Base-by-base conservation (phyloP, 2,888 invertebrate species). In the Tachystola acroxantha region DNA sequence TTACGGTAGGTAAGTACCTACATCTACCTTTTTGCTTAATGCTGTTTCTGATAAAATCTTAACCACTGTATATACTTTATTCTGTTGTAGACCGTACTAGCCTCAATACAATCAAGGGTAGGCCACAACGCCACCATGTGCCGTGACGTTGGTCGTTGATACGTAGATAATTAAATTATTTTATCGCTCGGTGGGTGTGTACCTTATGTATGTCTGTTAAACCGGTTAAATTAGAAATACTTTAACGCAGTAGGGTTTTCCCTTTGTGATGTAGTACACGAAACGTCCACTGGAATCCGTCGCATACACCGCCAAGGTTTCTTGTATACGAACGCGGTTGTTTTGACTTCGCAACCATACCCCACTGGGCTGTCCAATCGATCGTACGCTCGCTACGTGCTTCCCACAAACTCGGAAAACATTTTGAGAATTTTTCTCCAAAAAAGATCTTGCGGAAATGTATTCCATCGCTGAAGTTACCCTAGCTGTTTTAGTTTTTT, bases 401-500 rank as follows among this genome's bases (percentile, higher is more conserved):
- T 36, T 39, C 41, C 44, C 57, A 51, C 45, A 42, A 43, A 45
- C n/a, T 40, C 51, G 46, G 39, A 53, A 46, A 39, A 32, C 46
- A 50, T 50, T 64, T 58, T 58, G 45, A 45, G 40, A 31, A 50
- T 54, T 47, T 52, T 49, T 45, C 43, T 39, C n/a, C 34, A 50
- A 50, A 60, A 57, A 56, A 58, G 45, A 40, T 32, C 27, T 44
- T n/a, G 59, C 53, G 52, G 74, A 73, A 77, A 85, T 86, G 86
- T 75, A 85, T 65, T 75, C 85, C 39, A 73, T 86, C 47, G 86
- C 86, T 46, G 86, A 86, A 66, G 85, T 77, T 39, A 85, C 85
- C 38, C 53, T 86, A 45, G 85, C 85, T 46, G 82, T 86, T 46
- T 56, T 76, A 31, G 81, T 85, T 43, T 69, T 86, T 6, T 86